These are phyloP conservation scores for Cynaeus angustus DNA, from an alignment of 2,888 invertebrate genomes.

Conservation along the genomic window DNA sequence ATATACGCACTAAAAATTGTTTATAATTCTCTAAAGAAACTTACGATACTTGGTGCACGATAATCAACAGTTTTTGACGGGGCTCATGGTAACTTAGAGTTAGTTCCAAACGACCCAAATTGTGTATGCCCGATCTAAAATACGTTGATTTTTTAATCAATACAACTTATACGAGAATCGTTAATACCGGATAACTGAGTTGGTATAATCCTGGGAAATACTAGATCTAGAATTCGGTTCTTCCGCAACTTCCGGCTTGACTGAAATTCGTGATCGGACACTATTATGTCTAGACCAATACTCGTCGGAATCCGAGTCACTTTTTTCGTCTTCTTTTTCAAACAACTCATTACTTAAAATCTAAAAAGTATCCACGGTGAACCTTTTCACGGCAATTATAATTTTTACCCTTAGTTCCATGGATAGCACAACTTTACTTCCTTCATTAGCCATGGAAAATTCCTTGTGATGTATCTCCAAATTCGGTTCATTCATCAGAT, in stretches of 20 bases:
- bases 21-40: conserved; percentile 59
- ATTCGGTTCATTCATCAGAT: conserved; percentile 79
- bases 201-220: no score
- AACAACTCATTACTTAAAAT: conserved; percentile 63
- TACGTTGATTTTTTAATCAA: no score
- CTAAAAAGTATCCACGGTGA: conserved; percentile 53
- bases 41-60: conserved; percentile 90
- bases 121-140: conserved; percentile 38
- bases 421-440: conserved; percentile 84
- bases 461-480: conserved; percentile 84
- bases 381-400: conserved; percentile 3
- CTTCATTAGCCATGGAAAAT: conserved; percentile 81
- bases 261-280: conserved; percentile 3
- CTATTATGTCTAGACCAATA: conserved; percentile 47
- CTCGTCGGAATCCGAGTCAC: conserved; percentile 58
- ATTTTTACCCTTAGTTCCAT: conserved; percentile 79
- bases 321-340: conserved; percentile 53
- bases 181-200: no score
- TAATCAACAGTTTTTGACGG: conserved; percentile 85
- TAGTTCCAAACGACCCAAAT: conserved; percentile 83
- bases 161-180: no score
- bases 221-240: not conserved
- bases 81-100: conserved; percentile 87
- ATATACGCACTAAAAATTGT: conserved; percentile 54
- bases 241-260: not conserved